These are phyloP conservation scores for Drosophila neocordata DNA, from an alignment of 1,140 invertebrate species.

Conservation along the genomic window DNA sequence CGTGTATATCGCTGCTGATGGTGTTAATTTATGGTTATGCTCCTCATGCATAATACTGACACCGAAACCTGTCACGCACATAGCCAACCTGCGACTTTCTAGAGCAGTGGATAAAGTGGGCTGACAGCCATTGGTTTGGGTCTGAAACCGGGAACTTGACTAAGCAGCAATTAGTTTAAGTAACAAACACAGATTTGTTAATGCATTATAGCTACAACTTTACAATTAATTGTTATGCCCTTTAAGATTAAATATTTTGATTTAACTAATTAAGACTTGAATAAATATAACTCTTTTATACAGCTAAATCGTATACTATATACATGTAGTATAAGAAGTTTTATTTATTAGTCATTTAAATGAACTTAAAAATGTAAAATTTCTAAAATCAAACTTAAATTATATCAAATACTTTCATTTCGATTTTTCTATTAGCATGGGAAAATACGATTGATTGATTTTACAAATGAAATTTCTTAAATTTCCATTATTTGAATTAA, in stretches of 20 bases:
- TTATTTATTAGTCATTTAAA: too few relatives aligned
- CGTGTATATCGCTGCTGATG: conserved; percentile 44
- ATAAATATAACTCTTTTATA: too few relatives aligned
- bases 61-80: conserved; percentile 72
- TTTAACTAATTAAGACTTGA: too few relatives aligned
- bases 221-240: not conserved
- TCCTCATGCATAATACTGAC: conserved; percentile 66
- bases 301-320: too few relatives aligned
- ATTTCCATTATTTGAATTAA: not conserved
- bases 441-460: not conserved
- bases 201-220: conserved; percentile 51
- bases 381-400: too few relatives aligned
- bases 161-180: conserved; percentile 68
- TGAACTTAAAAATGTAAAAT: too few relatives aligned
- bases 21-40: conserved; percentile 76
- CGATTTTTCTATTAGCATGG: too few relatives aligned
- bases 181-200: conserved; percentile 72
- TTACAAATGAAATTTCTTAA: too few relatives aligned
- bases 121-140: not conserved
- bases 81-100: conserved; percentile 29
- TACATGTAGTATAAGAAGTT: too few relatives aligned
- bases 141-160: not conserved
- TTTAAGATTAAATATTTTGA: not conserved
- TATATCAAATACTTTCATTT: too few relatives aligned
- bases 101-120: not conserved